These are phyloP conservation scores for Lumbricus terrestris DNA, from an alignment of 2,888 invertebrate species.

Conservation along the genomic window DNA sequence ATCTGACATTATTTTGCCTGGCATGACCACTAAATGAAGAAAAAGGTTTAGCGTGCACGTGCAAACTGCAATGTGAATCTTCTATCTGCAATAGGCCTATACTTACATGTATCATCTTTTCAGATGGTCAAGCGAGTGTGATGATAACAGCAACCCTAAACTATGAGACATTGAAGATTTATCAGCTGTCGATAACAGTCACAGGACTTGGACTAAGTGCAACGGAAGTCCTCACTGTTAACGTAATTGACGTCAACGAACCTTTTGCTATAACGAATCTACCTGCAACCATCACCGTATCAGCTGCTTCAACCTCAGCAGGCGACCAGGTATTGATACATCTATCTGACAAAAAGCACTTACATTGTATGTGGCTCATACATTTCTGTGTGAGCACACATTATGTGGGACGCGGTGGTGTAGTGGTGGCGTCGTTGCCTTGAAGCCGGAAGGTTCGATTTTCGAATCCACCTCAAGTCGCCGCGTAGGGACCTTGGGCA, in stretches of 20 bases:
- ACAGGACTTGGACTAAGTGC: not conserved
- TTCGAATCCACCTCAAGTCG: too few relatives aligned
- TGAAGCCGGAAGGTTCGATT: too few relatives aligned
- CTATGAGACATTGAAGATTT: not conserved
- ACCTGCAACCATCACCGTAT: not conserved
- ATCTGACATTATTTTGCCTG: not conserved
- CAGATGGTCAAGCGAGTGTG: not conserved
- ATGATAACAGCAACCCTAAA: not conserved
- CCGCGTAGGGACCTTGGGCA: too few relatives aligned
- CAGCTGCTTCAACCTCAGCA: not conserved
- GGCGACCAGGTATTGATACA: not conserved
- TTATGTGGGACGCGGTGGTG: too few relatives aligned
- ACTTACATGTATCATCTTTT: too few relatives aligned
- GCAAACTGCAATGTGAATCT: not conserved
- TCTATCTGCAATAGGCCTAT: not conserved
- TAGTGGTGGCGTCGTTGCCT: too few relatives aligned
- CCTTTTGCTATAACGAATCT: not conserved
- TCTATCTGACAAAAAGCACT: too few relatives aligned
- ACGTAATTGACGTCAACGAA: conserved; percentile 13
- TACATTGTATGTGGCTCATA: too few relatives aligned
- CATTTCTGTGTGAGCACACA: too few relatives aligned
- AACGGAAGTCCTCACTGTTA: not conserved
- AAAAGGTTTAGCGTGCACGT: not conserved
- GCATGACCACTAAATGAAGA: not conserved
- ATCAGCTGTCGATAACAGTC: not conserved